Evolutionary conservation across 2,797 vertebrate species (phyloP).

Genomic region (Anabacerthia variegaticeps): DNA sequence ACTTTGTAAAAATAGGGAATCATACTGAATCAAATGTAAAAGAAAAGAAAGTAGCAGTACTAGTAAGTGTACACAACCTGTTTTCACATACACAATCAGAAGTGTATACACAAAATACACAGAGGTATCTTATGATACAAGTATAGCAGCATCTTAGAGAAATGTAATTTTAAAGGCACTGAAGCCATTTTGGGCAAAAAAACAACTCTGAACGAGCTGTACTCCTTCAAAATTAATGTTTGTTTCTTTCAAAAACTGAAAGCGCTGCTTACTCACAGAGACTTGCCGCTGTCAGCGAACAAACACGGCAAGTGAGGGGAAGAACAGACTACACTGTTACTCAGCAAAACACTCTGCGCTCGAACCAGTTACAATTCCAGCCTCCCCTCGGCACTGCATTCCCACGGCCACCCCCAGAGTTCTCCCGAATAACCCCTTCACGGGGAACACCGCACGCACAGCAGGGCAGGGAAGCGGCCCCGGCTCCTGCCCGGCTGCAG

Average conservation of each 20-base stretch:
- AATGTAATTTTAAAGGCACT: not conserved
- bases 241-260: not conserved
- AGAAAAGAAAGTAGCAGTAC: not conserved
- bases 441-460: not conserved
- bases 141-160: not conserved
- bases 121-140: not conserved
- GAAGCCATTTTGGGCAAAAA: fast-evolving
- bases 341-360: fast-evolving
- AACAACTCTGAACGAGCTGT: fast-evolving
- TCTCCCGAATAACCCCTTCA: not conserved
- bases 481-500: not conserved
- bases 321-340: not conserved
- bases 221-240: not conserved
- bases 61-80: not conserved
- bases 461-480: fast-evolving
- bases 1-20: not conserved
- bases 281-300: not conserved
- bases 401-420: fast-evolving
- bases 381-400: not conserved
- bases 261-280: not conserved
- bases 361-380: not conserved
- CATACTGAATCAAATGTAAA: not conserved
- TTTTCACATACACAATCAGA: not conserved
- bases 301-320: not conserved
- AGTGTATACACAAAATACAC: not conserved